Evolutionary conservation across 2,888 invertebrate genomes (phyloP).

Genomic region (Erannis defoliaria): DNA sequence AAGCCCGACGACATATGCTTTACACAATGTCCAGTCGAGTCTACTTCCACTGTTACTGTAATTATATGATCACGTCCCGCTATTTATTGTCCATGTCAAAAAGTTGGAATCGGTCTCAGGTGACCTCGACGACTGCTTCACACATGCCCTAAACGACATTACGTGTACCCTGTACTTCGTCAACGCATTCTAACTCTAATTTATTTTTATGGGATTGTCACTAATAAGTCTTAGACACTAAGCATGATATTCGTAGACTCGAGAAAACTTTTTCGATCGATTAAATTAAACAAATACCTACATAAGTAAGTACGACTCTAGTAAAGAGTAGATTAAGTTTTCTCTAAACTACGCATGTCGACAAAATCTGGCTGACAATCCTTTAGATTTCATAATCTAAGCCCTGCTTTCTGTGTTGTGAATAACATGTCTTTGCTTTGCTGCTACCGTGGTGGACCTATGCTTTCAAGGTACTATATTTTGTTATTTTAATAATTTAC

Average conservation of each 20-base stretch:
- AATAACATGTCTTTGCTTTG: conserved; percentile 83
- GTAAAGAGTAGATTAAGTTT: not conserved
- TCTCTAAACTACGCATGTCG: conserved; percentile 5
- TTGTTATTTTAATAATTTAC: conserved; percentile 60
- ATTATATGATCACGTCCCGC: conserved; percentile 38
- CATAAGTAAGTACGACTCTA: not conserved
- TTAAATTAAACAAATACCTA: not conserved
- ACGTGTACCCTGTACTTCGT: conserved; percentile 42
- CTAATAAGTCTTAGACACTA: conserved; percentile 45
- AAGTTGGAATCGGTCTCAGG: conserved; percentile 24
- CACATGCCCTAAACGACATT: conserved; percentile 27
- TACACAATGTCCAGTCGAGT: conserved; percentile 30
- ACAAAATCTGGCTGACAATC: conserved; percentile 56
- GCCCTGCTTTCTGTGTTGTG: conserved; percentile 77
- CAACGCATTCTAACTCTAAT: conserved; percentile 62
- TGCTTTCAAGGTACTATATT: conserved; percentile 82
- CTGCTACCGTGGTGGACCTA: conserved; percentile 80
- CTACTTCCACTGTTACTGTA: conserved; percentile 9
- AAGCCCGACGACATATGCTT: conserved; percentile 34
- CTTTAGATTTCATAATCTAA: conserved; percentile 61
- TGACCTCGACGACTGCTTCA: conserved; percentile 8
- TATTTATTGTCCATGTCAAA: conserved; percentile 42
- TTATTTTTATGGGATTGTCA: conserved; percentile 65
- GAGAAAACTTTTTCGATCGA: conserved; percentile 22
- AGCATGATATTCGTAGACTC: conserved; percentile 11